phyloP scores from a whole-genome alignment of 1,140 invertebrate genomes.

The Nymphalis io region DNA sequence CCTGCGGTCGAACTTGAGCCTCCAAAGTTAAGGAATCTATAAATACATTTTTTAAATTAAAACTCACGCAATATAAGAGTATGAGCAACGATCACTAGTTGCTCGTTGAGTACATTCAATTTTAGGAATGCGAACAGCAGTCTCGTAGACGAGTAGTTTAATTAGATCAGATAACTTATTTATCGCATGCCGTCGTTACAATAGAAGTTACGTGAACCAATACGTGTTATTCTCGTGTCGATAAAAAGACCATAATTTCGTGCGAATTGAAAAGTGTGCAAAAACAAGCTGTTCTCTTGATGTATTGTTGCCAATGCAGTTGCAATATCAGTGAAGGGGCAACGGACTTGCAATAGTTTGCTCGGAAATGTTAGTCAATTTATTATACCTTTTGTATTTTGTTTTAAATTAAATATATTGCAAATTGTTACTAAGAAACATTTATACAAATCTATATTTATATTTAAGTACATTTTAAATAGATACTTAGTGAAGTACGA shows the following conservation, averaged over 20 bases:
- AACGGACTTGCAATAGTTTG: slow-evolving; percentile 8
- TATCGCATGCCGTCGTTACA: slow-evolving; percentile 9
- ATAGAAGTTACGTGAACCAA: slow-evolving; percentile 37
- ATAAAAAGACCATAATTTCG: slow-evolving; percentile 49
- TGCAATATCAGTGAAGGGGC: slow-evolving; percentile 26
- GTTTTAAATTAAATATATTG: background rate
- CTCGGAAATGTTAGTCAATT: slow-evolving; percentile 10
- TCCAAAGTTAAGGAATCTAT: slow-evolving; percentile 87
- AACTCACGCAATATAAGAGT: too few species aligned
- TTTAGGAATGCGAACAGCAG: too few species aligned
- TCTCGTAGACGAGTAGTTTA: background rate
- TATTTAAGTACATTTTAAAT: too few species aligned
- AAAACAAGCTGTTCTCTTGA: slow-evolving; percentile 48
- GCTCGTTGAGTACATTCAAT: too few species aligned
- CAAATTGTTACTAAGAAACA: too few species aligned
- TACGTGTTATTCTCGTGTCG: slow-evolving; percentile 12
- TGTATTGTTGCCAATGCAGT: slow-evolving; percentile 36
- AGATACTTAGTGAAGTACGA: too few species aligned
- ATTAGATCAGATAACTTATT: slow-evolving; percentile 9
- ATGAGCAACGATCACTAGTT: too few species aligned
- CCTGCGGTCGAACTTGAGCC: slow-evolving; percentile 81
- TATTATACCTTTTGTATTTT: slow-evolving; percentile 4
- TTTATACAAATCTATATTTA: too few species aligned
- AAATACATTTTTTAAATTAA: slow-evolving; percentile 17
- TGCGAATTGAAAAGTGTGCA: slow-evolving; percentile 61